Base-by-base conservation (phyloP, 2,797 vertebrate species). In the Austrolebias charrua region DNA sequence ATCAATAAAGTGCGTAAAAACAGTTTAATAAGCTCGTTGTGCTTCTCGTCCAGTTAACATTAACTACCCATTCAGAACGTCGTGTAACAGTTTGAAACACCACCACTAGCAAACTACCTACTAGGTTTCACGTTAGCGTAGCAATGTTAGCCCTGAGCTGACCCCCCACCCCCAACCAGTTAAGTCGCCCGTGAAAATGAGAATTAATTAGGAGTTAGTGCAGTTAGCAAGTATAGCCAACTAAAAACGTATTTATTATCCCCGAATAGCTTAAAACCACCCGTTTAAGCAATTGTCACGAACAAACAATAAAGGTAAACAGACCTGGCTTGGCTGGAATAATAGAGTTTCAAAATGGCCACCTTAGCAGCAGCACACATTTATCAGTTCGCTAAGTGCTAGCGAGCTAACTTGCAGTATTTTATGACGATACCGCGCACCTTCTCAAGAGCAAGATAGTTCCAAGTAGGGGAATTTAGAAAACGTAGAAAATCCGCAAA, bases 281-380 rank as follows among this genome's bases (percentile, higher is more conserved):
- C 1, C 35, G 65, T 74, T 75, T 47, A 55, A 53, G 43, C 38
- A 57, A 53, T 68, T 79, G 88, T 86, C 82, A 82, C 44, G 42
- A 57, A 63, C 60, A 64, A 63, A 82, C 53, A 84, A 80, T 60
- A 73, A 81, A 91, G 73, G 89, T 92, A 91, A 91, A 92, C 90
- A 91, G 84, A 90, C 65, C 88, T 88, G 81, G 86, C 74, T 88
- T 78, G 84, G 86, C 71, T 89, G 78, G 66, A 91, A 88, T 86
- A 90, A 90, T 87, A 91, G 87, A 64, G 85, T 85, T 90, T 90
- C 90, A 92, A 92, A 92, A 92, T 92, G 91, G 91, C 90, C 84
- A 87, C 91, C 88, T 84, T 88, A 90, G 88, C 88, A 75, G 85
- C 81, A 81, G 82, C 89, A 91, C 89, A 91, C 89, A 89, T 88